Base-by-base conservation (phyloP, 2,888 invertebrate species). In the Epirrhoe tristata region DNA sequence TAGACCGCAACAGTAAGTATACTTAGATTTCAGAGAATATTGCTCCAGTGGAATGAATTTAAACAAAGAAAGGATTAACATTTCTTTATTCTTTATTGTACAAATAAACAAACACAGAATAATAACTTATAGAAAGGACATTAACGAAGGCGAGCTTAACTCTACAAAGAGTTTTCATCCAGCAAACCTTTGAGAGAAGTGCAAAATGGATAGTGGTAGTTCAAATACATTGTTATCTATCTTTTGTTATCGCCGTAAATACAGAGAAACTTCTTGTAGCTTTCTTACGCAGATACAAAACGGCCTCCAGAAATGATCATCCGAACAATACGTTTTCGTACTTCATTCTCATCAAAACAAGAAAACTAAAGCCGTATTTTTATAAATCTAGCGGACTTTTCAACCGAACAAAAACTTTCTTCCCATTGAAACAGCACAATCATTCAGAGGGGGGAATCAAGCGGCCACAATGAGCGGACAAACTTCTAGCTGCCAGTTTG, bases 401-500 rank as follows among this genome's bases (percentile, higher is more conserved):
- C 77, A 78, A 78, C 81, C 79, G 82, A 80, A 87, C 86, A 89
- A 91, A 90, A 90, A 89, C 83, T 86, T 87, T 84, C 82, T 82
- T 75, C 79, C 85, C 87, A 93, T 91, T 89, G 91, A 87, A 90
- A 90, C 89, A 90, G 90, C 90, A 91, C 91, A 93, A 93, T 93
- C 91, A 92, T 91, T 91, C 91, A 87, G 77, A 75, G 72, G 71
- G 69, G 78, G 80, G 82, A 91, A 91, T 91, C 91, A 89, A 86
- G 87, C 85, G 84, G 86, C 89, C 90, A 92, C 93, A 93, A 93
- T 93, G 93, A 92, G 86, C 85, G 86, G 87, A 86, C 88, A 83
- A 91, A 91, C 85, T 89, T 89, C 88, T 87, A 87, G 86, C 89
- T 88, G 91, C 93, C 93, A 92, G 93, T 93, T 93, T 93, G 93